Evolutionary conservation across 2,113 vertebrate species (phyloP), one percentile per base, ranked within the genome.

Genomic region (Amblyornis subalaris): DNA sequence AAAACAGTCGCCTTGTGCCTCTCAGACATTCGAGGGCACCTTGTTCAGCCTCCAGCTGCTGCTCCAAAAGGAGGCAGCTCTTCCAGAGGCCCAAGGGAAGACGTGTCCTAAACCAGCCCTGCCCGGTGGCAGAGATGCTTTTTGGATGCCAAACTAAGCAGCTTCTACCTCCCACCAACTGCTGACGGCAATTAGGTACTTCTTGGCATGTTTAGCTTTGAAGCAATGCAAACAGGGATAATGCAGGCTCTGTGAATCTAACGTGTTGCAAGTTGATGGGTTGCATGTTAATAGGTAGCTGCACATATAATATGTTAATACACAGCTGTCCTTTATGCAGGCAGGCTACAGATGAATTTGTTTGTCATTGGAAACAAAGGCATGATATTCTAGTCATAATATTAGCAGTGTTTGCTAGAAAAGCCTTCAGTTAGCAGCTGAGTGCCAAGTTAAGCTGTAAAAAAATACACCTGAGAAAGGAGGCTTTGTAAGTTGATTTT

Each of bases 371-470:
- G 21, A 80, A 83, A 70, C 17, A 47, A 62, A 90, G 36, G 20
- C 14, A 17, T 29, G 19, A 51, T 54, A 50, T 12, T 65, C 40
- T 13, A 69, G 38, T 61, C 22, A 31, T 38, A 79, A 7, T 69
- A 35, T 57, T 36, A 55, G 23, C 4, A 18, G 29, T 22, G 33
- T 31, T 77, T 84, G 23, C 38, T 89, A 35, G 47, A 55, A 87
- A 83, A 81, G 42, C 42, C 35, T 78, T 85, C 67, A 35, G 38
- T 53, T 69, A 58, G 35, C 57, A 80, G 47, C 38, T 62, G 38
- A 86, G 51, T 35, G 48, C 47, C 48, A 81, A 70, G 47, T 74
- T 92, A 89, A 87, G 69, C 69, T 80, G 38, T 54, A 54, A 66
- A 80, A 89, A 73, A 57, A 45, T 20, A 36, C 36, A 87, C 36